phyloP scores from a whole-genome alignment of 2,888 invertebrate genomes.

The Anoncus sp. region DNA sequence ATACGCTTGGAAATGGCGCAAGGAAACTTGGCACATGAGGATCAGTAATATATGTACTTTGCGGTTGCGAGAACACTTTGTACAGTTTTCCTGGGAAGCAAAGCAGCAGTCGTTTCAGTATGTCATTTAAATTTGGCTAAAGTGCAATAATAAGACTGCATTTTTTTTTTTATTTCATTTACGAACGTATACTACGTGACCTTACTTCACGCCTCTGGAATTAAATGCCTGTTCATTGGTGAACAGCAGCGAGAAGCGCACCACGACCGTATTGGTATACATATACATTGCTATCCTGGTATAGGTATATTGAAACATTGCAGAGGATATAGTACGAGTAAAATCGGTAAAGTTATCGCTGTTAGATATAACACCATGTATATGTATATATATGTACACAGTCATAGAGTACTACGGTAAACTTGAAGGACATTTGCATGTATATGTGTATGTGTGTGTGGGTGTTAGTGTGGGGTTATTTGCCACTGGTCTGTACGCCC shows the following conservation, averaged over 20 bases:
- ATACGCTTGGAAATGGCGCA: no score
- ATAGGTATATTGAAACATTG: background rate
- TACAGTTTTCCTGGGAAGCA: no score
- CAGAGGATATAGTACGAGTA: background rate
- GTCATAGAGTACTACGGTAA: constrained; percentile 3
- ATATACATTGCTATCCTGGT: background rate
- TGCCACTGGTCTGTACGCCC: constrained; percentile 33
- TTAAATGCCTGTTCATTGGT: background rate
- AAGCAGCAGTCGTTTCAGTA: no score
- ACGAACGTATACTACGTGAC: background rate
- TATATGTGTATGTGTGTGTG: constrained; percentile 1
- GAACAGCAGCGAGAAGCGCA: background rate
- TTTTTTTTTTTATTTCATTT: background rate
- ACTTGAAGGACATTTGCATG: background rate
- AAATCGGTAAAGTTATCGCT: constrained; percentile 45
- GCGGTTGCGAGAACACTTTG: no score
- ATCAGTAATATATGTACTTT: no score
- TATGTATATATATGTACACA: background rate
- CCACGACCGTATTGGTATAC: background rate
- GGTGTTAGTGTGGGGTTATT: constrained; percentile 35
- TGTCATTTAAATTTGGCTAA: background rate
- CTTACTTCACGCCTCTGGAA: background rate
- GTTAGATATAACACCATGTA: constrained; percentile 17
- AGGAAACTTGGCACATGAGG: no score
- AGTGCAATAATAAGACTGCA: background rate